These are phyloP conservation scores for Protonemura montana DNA, from an alignment of 2,888 invertebrate species.

Conservation along the genomic window DNA sequence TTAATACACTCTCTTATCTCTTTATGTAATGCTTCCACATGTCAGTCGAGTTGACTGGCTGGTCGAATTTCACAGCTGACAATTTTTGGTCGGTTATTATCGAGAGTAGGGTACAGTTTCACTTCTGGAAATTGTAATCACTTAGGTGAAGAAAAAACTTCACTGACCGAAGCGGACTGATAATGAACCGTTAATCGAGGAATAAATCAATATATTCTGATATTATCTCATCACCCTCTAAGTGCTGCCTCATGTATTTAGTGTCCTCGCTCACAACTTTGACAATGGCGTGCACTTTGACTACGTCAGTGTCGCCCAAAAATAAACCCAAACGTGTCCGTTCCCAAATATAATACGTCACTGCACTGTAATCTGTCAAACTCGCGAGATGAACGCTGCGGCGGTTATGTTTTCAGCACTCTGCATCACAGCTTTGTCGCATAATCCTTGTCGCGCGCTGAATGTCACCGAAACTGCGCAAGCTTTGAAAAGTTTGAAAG, in stretches of 20 bases:
- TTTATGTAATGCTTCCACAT: neutral
- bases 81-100: neutral
- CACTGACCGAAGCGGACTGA: neutral
- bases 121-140: slow-evolving; percentile 7
- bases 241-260: neutral
- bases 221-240: neutral
- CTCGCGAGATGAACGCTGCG: neutral
- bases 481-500: neutral
- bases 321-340: neutral
- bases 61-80: neutral
- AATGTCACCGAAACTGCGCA: neutral
- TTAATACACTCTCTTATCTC: neutral
- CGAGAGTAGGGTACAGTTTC: neutral
- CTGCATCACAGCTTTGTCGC: neutral
- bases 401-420: neutral
- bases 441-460: neutral
- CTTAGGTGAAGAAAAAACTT: neutral
- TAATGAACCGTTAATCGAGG: neutral
- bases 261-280: neutral
- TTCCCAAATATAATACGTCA: neutral
- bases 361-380: neutral
- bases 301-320: neutral
- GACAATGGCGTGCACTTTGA: neutral
- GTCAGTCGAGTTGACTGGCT: neutral
- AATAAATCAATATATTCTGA: neutral